Percentiles rank a stretch among this genome's conserved stretches.
Evolutionary conservation across 2,797 vertebrate genomes (phyloP).

Genomic region (Austrolebias charrua): DNA sequence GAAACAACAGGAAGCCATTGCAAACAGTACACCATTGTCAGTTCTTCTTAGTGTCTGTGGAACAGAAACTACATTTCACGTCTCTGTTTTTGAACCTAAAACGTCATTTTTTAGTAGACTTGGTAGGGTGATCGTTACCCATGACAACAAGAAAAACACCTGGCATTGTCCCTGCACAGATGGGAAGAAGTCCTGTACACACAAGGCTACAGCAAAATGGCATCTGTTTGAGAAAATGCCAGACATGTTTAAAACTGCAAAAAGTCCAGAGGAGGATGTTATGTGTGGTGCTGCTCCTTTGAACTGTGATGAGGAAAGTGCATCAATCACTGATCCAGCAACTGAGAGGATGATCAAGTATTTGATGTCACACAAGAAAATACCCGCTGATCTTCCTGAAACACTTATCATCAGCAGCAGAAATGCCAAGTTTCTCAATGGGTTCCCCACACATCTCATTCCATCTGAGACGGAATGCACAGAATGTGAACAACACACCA

Average conservation of each 20-base stretch:
- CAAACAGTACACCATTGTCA: background rate
- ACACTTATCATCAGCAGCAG: background rate
- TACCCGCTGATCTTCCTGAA: background rate
- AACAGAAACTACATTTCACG: background rate
- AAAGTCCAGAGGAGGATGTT: background rate
- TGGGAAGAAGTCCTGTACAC: background rate
- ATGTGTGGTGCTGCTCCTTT: too few relatives aligned
- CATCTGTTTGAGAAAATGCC: conserved; percentile 9
- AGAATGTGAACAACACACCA: background rate
- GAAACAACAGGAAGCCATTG: background rate
- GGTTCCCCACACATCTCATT: conserved; percentile 2
- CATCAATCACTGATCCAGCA: background rate
- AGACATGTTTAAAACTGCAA: background rate
- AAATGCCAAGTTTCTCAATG: conserved; percentile 1
- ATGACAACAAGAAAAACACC: background rate
- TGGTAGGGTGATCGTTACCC: background rate
- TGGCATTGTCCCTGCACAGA: conserved; percentile 1
- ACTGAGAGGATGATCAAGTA: conserved; percentile 3
- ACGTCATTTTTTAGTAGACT: background rate
- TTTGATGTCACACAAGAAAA: background rate
- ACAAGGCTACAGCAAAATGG: conserved; percentile 1
- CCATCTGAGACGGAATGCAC: background rate
- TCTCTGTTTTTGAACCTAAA: conserved; percentile 2
- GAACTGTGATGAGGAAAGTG: background rate
- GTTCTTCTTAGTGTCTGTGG: background rate